A percentile compares a stretch with the other conserved stretches of the same genome.
These are phyloP conservation scores for Geotrupes spiniger DNA, from an alignment of 2,888 invertebrate species.

Conservation along the genomic window DNA sequence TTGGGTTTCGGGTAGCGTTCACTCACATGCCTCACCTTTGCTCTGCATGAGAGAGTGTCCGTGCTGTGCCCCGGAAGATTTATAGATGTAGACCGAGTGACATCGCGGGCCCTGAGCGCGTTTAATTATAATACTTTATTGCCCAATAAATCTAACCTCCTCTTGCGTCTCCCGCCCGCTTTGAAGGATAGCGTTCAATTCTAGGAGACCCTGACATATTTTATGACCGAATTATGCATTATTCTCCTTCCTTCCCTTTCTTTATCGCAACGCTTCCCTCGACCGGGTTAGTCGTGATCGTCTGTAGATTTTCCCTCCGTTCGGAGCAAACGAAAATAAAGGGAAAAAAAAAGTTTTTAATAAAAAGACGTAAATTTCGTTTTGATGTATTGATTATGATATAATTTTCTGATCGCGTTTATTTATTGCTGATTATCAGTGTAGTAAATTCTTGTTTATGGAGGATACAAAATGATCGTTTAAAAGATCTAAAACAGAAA, in stretches of 20 bases:
- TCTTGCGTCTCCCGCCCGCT: conserved; percentile 51
- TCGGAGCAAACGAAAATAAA: conserved; percentile 5
- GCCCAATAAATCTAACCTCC: conserved; percentile 68
- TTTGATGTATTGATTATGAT: too few relatives aligned
- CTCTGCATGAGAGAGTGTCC: conserved; percentile 63
- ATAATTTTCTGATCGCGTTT: too few relatives aligned
- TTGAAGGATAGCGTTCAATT: conserved; percentile 68
- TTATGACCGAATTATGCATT: conserved; percentile 67
- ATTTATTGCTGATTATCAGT: background rate
- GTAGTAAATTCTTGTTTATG: too few relatives aligned
- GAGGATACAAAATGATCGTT: too few relatives aligned
- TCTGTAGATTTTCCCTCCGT: conserved; percentile 1
- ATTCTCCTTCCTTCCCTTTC: conserved; percentile 38
- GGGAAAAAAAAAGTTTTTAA: conserved; percentile 16
- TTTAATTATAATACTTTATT: conserved; percentile 80
- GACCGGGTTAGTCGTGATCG: too few relatives aligned
- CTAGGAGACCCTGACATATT: conserved; percentile 62
- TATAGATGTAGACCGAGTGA: conserved; percentile 53
- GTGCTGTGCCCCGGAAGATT: conserved; percentile 48
- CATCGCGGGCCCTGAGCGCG: conserved; percentile 56
- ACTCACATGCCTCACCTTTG: conserved; percentile 49
- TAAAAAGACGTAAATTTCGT: too few relatives aligned
- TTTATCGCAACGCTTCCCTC: conserved; percentile 7
- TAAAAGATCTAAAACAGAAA: too few relatives aligned
- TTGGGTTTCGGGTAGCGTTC: conserved; percentile 27